Conservation (phyloP, 2,113 vertebrate genomes). For the Baryphthengus martii region DNA sequence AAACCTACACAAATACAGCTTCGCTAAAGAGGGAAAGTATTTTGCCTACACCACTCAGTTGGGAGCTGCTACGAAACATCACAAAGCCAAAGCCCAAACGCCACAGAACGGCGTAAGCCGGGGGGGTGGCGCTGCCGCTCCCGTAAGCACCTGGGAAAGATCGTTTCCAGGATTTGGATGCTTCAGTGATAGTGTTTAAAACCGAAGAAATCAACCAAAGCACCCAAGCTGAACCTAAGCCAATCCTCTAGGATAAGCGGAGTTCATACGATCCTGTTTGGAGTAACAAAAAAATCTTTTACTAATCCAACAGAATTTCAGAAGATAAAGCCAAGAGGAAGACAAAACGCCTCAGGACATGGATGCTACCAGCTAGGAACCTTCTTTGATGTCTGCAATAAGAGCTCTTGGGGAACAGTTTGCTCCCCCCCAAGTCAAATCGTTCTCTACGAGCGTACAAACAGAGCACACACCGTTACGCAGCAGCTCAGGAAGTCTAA, state of each 20-base stretch:
- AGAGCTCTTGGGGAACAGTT: neutral
- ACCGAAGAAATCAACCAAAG: neutral
- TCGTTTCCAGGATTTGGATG: neutral
- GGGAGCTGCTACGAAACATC: neutral
- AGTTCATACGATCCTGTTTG: neutral
- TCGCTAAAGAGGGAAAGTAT: neutral
- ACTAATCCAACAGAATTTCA: slow-evolving; percentile 35
- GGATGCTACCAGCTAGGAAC: neutral
- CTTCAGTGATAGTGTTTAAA: neutral
- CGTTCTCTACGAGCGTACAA: neutral
- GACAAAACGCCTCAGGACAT: neutral
- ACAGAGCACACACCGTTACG: neutral
- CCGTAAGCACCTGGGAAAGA: neutral
- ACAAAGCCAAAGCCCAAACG: neutral
- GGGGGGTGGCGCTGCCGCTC: neutral
- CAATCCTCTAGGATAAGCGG: neutral
- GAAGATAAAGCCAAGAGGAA: slow-evolving; percentile 32
- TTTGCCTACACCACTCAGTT: neutral
- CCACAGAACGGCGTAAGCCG: neutral
- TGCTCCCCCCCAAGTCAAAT: neutral
- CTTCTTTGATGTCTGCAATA: slow-evolving; percentile 25
- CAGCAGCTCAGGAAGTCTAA: neutral
- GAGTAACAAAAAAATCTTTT: neutral
- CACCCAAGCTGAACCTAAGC: neutral
- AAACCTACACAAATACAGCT: neutral